Conservation (phyloP, 1,140 invertebrate genomes). For the Aphelenchoides besseyi region DNA sequence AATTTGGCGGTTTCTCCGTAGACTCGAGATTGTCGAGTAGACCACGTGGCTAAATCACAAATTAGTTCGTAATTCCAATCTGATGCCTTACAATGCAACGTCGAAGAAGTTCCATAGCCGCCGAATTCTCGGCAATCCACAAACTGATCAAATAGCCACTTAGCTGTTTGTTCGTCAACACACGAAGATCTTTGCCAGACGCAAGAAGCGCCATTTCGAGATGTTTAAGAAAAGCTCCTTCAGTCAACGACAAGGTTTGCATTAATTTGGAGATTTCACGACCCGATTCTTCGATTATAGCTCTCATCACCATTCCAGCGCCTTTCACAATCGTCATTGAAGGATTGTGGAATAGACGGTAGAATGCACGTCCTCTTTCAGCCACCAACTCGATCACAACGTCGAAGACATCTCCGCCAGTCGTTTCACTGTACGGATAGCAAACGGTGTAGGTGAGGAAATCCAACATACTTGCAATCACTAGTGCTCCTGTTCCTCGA, state of each 20-base stretch:
- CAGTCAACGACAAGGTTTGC: constrained; percentile 90
- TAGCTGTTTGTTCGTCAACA: constrained; percentile 75
- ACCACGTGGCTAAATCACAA: constrained; percentile 70
- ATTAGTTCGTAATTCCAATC: not conserved
- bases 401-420: constrained; percentile 94
- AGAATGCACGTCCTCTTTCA: constrained; percentile 80
- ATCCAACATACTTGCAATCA: constrained; percentile 85
- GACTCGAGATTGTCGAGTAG: constrained; percentile 85
- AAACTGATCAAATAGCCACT: constrained; percentile 90
- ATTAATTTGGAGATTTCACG: constrained; percentile 83
- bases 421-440: constrained; percentile 97
- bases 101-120: constrained; percentile 80
- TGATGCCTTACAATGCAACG: constrained; percentile 73
- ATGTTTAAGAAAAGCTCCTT: constrained; percentile 92
- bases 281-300: constrained; percentile 91
- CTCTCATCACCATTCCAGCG: constrained; percentile 90
- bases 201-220: constrained; percentile 85
- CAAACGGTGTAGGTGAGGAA: constrained; percentile 97
- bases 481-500: constrained; percentile 71
- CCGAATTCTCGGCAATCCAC: constrained; percentile 92
- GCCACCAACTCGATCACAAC: constrained; percentile 88
- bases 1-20: constrained; percentile 76
- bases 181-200: constrained; percentile 68
- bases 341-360: constrained; percentile 92
- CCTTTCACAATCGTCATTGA: constrained; percentile 96